These are phyloP conservation scores for Ceratina calcarata DNA, from an alignment of 1,140 invertebrate species.

Conservation along the genomic window DNA sequence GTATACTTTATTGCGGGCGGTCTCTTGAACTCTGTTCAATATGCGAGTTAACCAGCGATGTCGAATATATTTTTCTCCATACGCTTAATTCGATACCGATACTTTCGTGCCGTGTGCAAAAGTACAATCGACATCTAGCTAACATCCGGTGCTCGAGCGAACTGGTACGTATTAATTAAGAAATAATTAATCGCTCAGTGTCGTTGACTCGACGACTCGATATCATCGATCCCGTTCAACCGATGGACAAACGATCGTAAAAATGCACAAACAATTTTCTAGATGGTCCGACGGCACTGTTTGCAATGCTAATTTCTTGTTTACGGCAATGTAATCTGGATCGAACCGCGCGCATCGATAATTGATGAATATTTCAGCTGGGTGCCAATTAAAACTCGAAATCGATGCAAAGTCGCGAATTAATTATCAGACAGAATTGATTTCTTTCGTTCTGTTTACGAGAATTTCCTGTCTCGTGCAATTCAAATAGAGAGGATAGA, in stretches of 20 bases:
- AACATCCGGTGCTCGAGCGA: too few species aligned
- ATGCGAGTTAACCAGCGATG: neutral
- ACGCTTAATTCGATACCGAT: too few species aligned
- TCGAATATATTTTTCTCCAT: neutral
- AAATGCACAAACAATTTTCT: conserved; percentile 9
- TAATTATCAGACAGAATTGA: neutral
- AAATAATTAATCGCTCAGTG: neutral
- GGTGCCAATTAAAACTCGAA: too few species aligned
- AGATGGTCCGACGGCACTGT: neutral
- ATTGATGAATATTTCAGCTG: conserved; percentile 4
- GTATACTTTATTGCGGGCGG: conserved; percentile 16
- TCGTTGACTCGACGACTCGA: neutral
- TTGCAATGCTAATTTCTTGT: conserved; percentile 15
- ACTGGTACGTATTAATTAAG: neutral
- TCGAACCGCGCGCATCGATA: conserved; percentile 1
- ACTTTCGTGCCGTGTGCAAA: neutral
- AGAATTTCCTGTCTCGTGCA: neutral
- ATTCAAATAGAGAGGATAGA: neutral
- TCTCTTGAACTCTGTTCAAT: neutral
- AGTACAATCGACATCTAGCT: neutral
- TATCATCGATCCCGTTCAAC: neutral
- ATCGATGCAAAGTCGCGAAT: neutral
- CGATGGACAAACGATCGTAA: neutral
- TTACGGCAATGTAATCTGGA: neutral
- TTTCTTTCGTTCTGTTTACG: neutral